phyloP scores from a whole-genome alignment of 2,113 vertebrate genomes.

The Camelus bactrianus region DNA sequence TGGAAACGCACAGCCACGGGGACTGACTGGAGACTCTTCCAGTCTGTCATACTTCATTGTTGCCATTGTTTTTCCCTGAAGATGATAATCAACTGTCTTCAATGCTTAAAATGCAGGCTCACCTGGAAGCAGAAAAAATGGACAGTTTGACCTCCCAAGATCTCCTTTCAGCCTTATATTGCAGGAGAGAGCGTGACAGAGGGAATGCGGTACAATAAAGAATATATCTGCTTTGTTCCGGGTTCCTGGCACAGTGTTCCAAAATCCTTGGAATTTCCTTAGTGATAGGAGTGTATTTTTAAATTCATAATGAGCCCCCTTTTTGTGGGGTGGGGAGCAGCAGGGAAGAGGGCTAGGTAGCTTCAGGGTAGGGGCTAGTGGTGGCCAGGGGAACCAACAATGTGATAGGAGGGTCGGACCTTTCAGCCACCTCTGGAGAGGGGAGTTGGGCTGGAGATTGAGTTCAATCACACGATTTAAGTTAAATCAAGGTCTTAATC shows the following conservation, averaged over 20 bases:
- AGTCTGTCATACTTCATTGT: not conserved
- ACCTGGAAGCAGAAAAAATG: not conserved
- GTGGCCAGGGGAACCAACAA: not conserved
- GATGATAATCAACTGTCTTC: not conserved
- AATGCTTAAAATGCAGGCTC: not conserved
- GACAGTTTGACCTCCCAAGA: not conserved
- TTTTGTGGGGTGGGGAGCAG: rapidly evolving
- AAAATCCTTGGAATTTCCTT: not conserved
- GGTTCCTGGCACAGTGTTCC: not conserved
- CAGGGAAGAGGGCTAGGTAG: not conserved
- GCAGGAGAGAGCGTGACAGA: not conserved
- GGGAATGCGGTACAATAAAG: not conserved
- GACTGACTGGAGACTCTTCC: not conserved
- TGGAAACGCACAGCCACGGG: not conserved
- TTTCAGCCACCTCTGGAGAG: not conserved
- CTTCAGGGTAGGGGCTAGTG: not conserved
- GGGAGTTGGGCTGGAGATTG: not conserved
- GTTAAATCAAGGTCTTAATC: not conserved
- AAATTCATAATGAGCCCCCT: not conserved
- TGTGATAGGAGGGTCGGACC: not conserved
- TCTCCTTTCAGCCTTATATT: not conserved
- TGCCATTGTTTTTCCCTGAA: not conserved
- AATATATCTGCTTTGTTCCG: not conserved
- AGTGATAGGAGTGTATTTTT: not conserved
- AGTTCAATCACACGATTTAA: not conserved